Conservation (phyloP, 2,888 invertebrate genomes). For the Agonum fuliginosum region DNA sequence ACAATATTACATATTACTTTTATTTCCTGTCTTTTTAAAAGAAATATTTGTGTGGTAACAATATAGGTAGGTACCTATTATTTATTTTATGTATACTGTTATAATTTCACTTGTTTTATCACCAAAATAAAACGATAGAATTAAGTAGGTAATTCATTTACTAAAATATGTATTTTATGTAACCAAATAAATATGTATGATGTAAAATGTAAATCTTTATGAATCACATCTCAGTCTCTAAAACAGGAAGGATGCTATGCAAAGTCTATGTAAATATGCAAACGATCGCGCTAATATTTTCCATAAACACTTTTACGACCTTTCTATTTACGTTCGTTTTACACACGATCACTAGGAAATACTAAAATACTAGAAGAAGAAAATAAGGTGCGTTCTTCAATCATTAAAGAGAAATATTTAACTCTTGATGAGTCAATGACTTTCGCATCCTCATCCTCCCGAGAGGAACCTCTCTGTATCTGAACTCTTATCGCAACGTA, state of each 20-base stretch:
- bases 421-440: slow-evolving; percentile 39
- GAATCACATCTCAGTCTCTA: neutral
- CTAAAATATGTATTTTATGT: neutral
- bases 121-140: too few species aligned
- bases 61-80: too few species aligned
- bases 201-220: too few species aligned
- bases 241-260: neutral
- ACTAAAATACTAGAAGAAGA: too few species aligned
- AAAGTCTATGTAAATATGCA: neutral
- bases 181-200: neutral
- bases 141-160: too few species aligned
- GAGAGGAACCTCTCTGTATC: neutral
- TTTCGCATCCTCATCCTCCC: neutral
- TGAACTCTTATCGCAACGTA: too few species aligned
- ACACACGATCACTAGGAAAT: neutral
- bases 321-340: neutral
- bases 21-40: too few species aligned
- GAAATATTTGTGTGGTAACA: too few species aligned
- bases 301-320: slow-evolving; percentile 1
- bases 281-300: slow-evolving; percentile 5
- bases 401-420: slow-evolving; percentile 5
- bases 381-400: neutral
- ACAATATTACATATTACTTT: too few species aligned
- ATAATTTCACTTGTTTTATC: too few species aligned
- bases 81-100: too few species aligned